These are phyloP conservation scores for Lasiommata megera DNA, from an alignment of 2,888 invertebrate species.

Conservation along the genomic window DNA sequence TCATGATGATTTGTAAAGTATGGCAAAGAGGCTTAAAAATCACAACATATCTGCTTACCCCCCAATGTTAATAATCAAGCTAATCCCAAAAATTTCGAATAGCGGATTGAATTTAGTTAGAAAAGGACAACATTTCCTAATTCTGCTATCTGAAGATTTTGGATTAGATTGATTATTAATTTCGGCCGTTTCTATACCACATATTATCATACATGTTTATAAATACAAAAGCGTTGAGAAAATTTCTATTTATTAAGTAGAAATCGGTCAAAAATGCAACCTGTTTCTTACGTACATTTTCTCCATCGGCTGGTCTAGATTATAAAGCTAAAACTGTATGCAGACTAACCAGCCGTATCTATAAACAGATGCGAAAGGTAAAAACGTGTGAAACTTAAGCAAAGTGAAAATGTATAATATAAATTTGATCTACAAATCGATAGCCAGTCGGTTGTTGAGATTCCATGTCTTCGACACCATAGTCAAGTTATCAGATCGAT, in stretches of 20 bases:
- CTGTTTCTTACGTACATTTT: background rate
- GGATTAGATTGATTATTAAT: too few species aligned
- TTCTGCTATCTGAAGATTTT: too few species aligned
- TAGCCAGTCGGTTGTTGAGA: constrained; percentile 15
- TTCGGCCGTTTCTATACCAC: too few species aligned
- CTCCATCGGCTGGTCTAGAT: background rate
- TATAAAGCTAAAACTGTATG: background rate
- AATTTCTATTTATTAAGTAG: background rate
- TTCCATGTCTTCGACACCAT: constrained; percentile 16
- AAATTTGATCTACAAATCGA: constrained; percentile 17
- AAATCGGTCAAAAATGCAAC: background rate
- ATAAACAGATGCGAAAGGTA: background rate
- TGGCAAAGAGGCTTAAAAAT: too few species aligned
- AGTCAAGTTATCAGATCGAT: constrained; percentile 12
- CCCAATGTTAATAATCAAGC: too few species aligned
- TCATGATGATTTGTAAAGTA: too few species aligned
- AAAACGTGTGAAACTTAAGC: background rate
- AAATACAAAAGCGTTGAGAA: background rate
- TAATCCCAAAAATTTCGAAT: too few species aligned
- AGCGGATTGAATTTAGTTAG: too few species aligned
- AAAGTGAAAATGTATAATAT: background rate
- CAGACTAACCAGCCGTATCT: background rate
- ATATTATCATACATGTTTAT: too few species aligned
- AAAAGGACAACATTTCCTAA: too few species aligned
- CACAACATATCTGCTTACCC: too few species aligned